A percentile compares a stretch with the other conserved stretches of the same genome.
These are phyloP conservation scores for Xanthorhoe spadicearia DNA, from an alignment of 2,888 invertebrate genomes.

Conservation along the genomic window DNA sequence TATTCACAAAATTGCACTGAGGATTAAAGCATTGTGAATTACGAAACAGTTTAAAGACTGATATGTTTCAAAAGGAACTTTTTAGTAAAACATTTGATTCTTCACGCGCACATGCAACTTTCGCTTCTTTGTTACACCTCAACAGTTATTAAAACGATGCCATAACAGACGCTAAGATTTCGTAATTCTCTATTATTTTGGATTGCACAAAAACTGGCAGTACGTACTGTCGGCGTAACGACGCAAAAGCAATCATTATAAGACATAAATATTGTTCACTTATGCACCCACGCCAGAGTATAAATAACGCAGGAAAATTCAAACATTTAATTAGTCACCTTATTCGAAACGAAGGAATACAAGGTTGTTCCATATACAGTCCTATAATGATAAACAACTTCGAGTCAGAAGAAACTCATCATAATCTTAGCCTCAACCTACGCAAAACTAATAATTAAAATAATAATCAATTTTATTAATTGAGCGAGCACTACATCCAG, in stretches of 20 bases:
- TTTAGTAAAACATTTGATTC: constrained; percentile 58
- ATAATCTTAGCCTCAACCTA: constrained; percentile 76
- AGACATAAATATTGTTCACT: constrained; percentile 61
- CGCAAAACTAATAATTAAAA: constrained; percentile 65
- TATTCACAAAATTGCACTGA: neutral
- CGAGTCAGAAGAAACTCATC: constrained; percentile 77
- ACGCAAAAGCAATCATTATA: constrained; percentile 51
- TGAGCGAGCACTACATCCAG: constrained; percentile 11
- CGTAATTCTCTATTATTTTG: constrained; percentile 7
- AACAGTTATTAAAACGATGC: constrained; percentile 52
- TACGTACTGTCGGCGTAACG: constrained; percentile 31
- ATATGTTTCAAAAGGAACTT: constrained; percentile 51
- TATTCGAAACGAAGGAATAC: constrained; percentile 73
- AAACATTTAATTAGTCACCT: constrained; percentile 78
- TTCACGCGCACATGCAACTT: constrained; percentile 62
- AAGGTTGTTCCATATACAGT: constrained; percentile 77
- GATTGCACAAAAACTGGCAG: neutral
- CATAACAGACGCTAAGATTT: constrained; percentile 39
- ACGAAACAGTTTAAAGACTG: constrained; percentile 46
- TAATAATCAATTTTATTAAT: constrained; percentile 24
- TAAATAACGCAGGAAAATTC: constrained; percentile 77
- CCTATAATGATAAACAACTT: constrained; percentile 76
- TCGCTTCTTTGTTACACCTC: constrained; percentile 66
- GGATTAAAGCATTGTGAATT: constrained; percentile 37
- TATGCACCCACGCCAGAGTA: constrained; percentile 67